Evolutionary conservation across 2,888 invertebrate genomes (phyloP), one percentile per base, ranked within the genome.

Genomic region (Serrognathus titanus): DNA sequence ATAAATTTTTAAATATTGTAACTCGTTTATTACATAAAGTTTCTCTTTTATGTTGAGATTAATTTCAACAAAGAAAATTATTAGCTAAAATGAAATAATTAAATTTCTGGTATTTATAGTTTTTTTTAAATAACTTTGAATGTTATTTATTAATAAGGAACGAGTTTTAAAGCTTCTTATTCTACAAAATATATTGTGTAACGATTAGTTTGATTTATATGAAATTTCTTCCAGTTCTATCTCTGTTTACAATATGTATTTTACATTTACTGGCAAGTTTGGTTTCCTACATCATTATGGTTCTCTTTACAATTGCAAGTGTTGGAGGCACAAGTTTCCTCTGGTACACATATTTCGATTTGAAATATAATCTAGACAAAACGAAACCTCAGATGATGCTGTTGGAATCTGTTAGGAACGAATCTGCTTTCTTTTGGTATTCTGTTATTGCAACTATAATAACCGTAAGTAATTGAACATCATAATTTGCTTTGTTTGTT

Each of bases 241-340:
- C 95, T 2, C 81, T 95, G 56, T 78, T 90, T 6, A 86, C 93
- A 80, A 89, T 95, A 38, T 85, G 89, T 48, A 83, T 95, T 66
- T 85, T 96, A 67, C 92, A 94, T 73, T 85, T 90, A 73, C 73
- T 95, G 65, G 92, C 95, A 0, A 85, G 86, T 57, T 74, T 94
- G 49, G 90, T 95, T 4, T 91, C 95, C 3, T 93, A 92, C 87
- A 84, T 94, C 61, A 90, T 96, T 66, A 90, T 95, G 83, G 83
- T 89, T 54, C 79, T 90, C 49, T 90, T 93, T 9, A 85, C 87
- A 36, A 74, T 93, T 50, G 86, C 88, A 40, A 88, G 90, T 72
- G 79, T 92, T 55, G 88, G 86, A 40, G 88, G 92, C 1, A 92
- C 94, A 13, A 86, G 78, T 10, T 83, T 92, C 36, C 77, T 96